Conservation (phyloP, 2,797 vertebrate genomes). For the Calcarius lapponicus region DNA sequence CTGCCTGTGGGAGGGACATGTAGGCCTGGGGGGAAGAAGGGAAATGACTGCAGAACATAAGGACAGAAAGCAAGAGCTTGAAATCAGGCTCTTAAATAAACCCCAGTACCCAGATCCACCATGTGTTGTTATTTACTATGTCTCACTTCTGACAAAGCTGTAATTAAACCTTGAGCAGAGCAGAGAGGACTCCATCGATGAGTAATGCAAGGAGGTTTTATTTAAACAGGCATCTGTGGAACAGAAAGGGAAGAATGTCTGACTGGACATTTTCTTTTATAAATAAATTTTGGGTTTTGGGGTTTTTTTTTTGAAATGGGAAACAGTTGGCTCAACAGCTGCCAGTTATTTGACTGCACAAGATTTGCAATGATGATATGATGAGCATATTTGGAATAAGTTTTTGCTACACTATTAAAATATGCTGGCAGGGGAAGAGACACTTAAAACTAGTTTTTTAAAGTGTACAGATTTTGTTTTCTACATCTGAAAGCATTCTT, state of each 20-base stretch:
- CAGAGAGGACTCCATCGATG: not conserved
- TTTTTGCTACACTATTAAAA: slow-evolving; percentile 26
- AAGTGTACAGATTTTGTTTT: slow-evolving; percentile 17
- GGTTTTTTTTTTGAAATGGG: not conserved
- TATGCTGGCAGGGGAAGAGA: not conserved
- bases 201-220: slow-evolving; percentile 12
- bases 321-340: slow-evolving; percentile 43
- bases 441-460: not conserved
- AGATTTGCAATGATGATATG: slow-evolving; percentile 13
- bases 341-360: slow-evolving; percentile 30
- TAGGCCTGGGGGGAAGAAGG: not conserved
- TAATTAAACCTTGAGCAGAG: slow-evolving; percentile 24
- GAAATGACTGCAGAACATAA: not conserved
- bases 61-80: not conserved
- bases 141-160: not conserved
- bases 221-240: slow-evolving; percentile 21
- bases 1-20: not conserved
- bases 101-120: not conserved
- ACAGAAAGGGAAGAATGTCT: slow-evolving; percentile 27
- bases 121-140: not conserved
- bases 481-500: not conserved
- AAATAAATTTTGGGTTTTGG: not conserved
- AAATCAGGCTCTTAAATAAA: not conserved
- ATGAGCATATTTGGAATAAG: slow-evolving; percentile 29
- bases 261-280: slow-evolving; percentile 36